phyloP scores from a whole-genome alignment of 2,797 vertebrate species.

The Diglossa cyanea region DNA sequence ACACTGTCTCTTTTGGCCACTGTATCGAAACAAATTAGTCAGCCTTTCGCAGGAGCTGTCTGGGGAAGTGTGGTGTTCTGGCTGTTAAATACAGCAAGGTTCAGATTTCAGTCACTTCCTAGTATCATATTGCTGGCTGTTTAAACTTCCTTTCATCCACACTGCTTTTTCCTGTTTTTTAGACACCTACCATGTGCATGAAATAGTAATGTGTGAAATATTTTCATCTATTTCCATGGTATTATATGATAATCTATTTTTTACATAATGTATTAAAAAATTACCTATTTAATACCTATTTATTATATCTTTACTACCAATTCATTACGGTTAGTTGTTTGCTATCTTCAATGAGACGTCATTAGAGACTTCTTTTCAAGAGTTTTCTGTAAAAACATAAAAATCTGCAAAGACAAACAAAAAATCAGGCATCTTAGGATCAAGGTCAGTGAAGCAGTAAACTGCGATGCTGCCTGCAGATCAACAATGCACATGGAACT shows the following conservation, averaged over 20 bases:
- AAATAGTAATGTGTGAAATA: background rate
- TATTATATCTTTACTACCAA: background rate
- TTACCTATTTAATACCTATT: background rate
- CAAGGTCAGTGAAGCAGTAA: background rate
- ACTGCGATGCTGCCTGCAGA: rapidly evolving
- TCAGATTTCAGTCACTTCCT: background rate
- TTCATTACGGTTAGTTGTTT: background rate
- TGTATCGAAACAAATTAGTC: conserved; percentile 57
- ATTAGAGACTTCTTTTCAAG: background rate
- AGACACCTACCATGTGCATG: background rate
- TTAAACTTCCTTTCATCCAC: background rate
- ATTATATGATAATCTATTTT: background rate
- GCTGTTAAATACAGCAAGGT: background rate
- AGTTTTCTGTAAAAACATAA: background rate
- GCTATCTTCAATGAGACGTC: background rate
- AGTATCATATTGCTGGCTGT: background rate
- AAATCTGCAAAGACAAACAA: background rate
- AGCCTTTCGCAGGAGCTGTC: conserved; percentile 14
- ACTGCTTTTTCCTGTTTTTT: background rate
- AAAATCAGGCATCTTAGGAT: background rate
- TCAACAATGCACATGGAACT: background rate
- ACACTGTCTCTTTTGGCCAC: conserved; percentile 11
- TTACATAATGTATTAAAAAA: background rate
- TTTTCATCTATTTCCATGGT: background rate
- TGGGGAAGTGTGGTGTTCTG: background rate